phyloP scores from a whole-genome alignment of 2,113 vertebrate genomes.

The Saguinus midas region DNA sequence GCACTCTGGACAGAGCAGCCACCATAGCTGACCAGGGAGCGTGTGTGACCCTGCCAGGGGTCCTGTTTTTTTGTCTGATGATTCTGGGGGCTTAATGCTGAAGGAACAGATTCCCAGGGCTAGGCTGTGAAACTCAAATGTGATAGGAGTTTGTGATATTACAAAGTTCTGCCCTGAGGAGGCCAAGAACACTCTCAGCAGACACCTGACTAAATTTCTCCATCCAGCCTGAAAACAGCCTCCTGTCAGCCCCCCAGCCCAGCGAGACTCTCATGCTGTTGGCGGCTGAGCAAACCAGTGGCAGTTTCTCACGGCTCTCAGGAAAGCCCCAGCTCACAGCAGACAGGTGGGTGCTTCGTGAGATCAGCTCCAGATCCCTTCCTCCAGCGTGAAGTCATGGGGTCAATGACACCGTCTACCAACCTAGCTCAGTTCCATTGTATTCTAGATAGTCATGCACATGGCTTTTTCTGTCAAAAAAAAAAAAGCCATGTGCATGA shows the following conservation, averaged over 20 bases:
- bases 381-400: background rate
- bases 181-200: background rate
- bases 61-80: background rate
- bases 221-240: constrained; percentile 55
- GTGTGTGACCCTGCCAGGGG: background rate
- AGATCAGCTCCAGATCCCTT: background rate
- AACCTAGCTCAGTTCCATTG: background rate
- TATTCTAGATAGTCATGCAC: background rate
- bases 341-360: constrained; percentile 28
- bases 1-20: background rate
- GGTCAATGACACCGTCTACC: background rate
- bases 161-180: background rate
- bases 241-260: background rate
- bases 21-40: background rate
- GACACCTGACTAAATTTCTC: constrained; percentile 20
- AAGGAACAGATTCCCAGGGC: background rate
- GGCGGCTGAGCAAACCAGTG: background rate
- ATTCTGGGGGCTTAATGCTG: background rate
- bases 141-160: background rate
- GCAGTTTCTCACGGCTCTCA: background rate
- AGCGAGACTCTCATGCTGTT: constrained; percentile 53
- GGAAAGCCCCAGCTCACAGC: background rate
- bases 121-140: background rate
- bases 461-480: background rate
- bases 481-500: too few species aligned